A percentile compares a stretch with the other conserved stretches of the same genome.
phyloP scores from a whole-genome alignment of 2,888 invertebrate species.

The Lobophora halterata region DNA sequence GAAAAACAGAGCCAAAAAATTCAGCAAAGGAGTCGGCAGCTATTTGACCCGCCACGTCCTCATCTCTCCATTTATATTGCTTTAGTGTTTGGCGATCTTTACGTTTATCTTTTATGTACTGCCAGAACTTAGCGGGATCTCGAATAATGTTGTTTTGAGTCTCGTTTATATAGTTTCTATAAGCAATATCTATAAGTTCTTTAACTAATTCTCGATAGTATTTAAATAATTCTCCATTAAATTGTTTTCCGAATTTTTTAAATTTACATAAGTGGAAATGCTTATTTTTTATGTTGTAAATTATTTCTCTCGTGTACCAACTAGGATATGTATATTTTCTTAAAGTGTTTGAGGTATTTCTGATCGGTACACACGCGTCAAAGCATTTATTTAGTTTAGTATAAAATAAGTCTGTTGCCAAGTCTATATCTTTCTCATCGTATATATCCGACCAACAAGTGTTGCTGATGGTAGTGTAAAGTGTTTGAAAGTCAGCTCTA shows the following conservation, averaged over 20 bases:
- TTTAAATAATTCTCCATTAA: background rate
- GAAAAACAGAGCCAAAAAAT: no score
- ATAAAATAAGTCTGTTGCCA: conserved; percentile 2
- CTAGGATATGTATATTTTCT: conserved; percentile 1
- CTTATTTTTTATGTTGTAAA: conserved; percentile 2
- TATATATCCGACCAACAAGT: conserved; percentile 4
- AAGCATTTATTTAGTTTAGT: background rate
- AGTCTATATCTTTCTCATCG: background rate
- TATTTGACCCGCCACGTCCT: no score
- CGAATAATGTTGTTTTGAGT: background rate
- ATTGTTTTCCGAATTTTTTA: conserved; percentile 4
- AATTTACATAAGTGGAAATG: conserved; percentile 7
- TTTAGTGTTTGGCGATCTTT: no score
- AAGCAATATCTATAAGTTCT: no score
- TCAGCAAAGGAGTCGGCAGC: no score
- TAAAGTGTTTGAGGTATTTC: background rate
- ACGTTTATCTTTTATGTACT: no score
- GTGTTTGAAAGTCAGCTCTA: conserved; percentile 2
- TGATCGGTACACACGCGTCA: background rate
- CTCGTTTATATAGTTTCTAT: no score
- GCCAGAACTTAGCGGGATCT: no score
- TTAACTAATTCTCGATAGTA: no score
- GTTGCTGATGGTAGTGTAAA: conserved; percentile 1
- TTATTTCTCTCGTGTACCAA: conserved; percentile 9
- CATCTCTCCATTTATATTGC: no score